These are phyloP conservation scores for Arothron firmamentum DNA, from an alignment of 2,113 vertebrate genomes.

Conservation along the genomic window DNA sequence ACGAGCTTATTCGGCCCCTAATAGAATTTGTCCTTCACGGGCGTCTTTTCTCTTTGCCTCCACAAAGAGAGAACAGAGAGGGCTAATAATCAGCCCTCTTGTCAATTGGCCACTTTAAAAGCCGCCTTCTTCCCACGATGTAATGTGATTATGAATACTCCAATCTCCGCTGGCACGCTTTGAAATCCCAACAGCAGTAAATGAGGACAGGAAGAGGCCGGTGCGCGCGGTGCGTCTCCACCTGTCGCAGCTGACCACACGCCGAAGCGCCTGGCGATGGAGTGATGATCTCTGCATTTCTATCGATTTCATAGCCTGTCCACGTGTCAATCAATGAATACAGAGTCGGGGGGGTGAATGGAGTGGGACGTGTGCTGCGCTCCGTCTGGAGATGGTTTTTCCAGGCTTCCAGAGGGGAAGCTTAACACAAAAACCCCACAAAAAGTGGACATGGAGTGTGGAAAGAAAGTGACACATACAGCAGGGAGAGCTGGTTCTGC, in stretches of 20 bases:
- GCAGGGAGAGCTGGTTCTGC: conserved; percentile 98
- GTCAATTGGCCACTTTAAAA: conserved; percentile 79
- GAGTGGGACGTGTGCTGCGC: conserved; percentile 16
- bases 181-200: conserved; percentile 58
- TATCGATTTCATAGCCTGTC: conserved; percentile 65
- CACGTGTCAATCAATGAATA: conserved; percentile 66
- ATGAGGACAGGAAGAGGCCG: conserved; percentile 29
- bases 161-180: conserved; percentile 68
- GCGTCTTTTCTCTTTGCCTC: conserved; percentile 50
- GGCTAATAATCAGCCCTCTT: conserved; percentile 73
- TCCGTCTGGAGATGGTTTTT: neutral
- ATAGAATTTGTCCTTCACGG: conserved; percentile 81
- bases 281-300: conserved; percentile 49
- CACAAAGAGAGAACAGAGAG: conserved; percentile 67
- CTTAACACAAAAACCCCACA: neutral
- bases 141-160: conserved; percentile 81
- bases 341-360: conserved; percentile 44
- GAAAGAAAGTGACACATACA: conserved; percentile 78
- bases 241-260: conserved; percentile 62
- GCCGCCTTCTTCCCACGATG: conserved; percentile 66
- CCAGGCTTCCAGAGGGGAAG: too few species aligned
- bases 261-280: conserved; percentile 50
- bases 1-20: conserved; percentile 72
- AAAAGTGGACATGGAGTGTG: neutral
- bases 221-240: conserved; percentile 27